Conservation (phyloP, 2,113 vertebrate genomes). For the Ptilorrhoa leucosticta region DNA sequence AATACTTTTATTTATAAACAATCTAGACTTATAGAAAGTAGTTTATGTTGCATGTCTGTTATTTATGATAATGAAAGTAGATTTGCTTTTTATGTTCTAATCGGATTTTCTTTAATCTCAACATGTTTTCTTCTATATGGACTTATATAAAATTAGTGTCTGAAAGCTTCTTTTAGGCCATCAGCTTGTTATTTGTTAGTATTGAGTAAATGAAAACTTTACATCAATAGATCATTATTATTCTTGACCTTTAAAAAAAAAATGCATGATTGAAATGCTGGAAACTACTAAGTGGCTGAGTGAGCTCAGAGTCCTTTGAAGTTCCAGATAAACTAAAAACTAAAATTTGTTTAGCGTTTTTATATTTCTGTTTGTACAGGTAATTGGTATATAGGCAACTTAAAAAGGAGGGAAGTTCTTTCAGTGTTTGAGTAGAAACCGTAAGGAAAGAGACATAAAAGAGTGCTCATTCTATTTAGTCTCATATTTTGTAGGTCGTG, state of each 20-base stretch:
- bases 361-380: not conserved
- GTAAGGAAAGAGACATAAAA: not conserved
- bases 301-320: not conserved
- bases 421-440: not conserved
- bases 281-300: not conserved
- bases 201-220: not conserved
- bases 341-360: not conserved
- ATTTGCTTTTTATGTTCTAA: not conserved
- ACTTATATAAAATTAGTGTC: not conserved
- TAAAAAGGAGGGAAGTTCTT: not conserved
- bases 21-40: not conserved
- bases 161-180: not conserved
- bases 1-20: not conserved
- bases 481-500: not conserved
- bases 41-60: not conserved
- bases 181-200: not conserved
- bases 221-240: not conserved
- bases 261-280: not conserved
- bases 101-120: not conserved
- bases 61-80: not conserved
- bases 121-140: not conserved
- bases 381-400: not conserved
- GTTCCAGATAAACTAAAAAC: not conserved
- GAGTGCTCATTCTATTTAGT: not conserved
- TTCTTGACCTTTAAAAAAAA: not conserved